Base-by-base conservation (phyloP, 2,113 vertebrate species). In the Trematomus loennbergii region DNA sequence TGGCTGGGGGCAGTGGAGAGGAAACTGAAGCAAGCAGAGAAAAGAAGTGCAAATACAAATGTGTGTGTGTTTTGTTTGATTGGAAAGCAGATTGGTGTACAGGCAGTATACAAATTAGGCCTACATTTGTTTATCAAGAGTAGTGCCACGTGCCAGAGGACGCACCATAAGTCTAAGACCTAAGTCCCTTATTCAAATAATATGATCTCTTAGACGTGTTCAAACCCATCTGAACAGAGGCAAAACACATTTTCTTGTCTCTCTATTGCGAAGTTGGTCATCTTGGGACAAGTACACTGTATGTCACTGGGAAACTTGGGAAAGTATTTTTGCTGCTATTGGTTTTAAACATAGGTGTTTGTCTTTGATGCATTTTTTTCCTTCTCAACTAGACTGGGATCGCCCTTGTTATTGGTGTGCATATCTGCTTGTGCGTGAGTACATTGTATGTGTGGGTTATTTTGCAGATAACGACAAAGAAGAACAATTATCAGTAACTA, bases 301-400 rank as follows among this genome's bases (percentile, higher is more conserved):
- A 86, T 88, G 84, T 93, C 89, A 94, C 91, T 93, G 88, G 87
- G 81, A 86, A 78, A 87, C 72, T 86, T 77, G 72, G 59, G 64
- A 81, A 66, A 86, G 77, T 79, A 74, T 87, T 92, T 89, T 93
- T 92, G 96, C 97, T 98, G 97, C 96, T 97, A 96, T 89, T 81
- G 93, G 91, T 88, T 93, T 93, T 91, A 94, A 92, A 91, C 63
- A 84, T 89, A 91, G 60, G 72, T 48, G 43, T 89, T 76, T 81
- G 58, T 89, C 76, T 82, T 84, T 61, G 72, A 77, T 79, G 22
- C n/a, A 58, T 90, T 78, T 79, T 81, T 83, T 84, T 40, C 29
- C 29, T 40, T 67, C 48, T 76, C 33, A 55, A 77, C 63, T 62
- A 20, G 87, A 93, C 82, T 86, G 75, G 69, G 75, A 74, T 70